These are phyloP conservation scores for Rhincodon typus DNA, from an alignment of 2,797 vertebrate genomes.

Conservation along the genomic window DNA sequence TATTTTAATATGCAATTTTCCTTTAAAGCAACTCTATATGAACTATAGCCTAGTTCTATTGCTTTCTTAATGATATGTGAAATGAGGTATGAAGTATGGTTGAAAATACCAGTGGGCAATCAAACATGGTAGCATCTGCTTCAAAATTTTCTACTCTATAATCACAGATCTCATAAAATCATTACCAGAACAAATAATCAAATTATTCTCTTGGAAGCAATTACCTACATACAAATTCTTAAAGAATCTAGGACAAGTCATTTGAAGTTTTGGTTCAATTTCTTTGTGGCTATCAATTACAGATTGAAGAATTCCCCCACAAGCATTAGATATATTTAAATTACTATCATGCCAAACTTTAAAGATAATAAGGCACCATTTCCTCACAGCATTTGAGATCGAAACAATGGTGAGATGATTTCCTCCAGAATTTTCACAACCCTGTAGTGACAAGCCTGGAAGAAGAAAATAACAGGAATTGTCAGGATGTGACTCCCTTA, in stretches of 20 bases:
- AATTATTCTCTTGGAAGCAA: background rate
- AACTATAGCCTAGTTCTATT: slow-evolving; percentile 53
- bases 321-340: background rate
- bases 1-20: slow-evolving; percentile 57
- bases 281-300: background rate
- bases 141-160: slow-evolving; percentile 69
- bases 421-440: background rate
- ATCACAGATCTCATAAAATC: slow-evolving; percentile 54
- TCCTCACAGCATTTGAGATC: background rate
- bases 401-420: background rate
- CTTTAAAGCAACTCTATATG: slow-evolving; percentile 55
- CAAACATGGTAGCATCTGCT: slow-evolving; percentile 80
- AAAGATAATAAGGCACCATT: background rate
- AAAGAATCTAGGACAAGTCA: background rate
- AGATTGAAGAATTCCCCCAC: background rate
- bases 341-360: background rate
- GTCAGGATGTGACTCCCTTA: no score
- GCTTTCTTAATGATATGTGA: slow-evolving; percentile 61
- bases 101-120: slow-evolving; percentile 81
- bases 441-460: background rate
- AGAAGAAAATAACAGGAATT: no score
- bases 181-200: slow-evolving; percentile 18
- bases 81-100: slow-evolving; percentile 77
- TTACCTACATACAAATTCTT: background rate
- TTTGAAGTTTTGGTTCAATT: background rate